Conservation (phyloP, 1,140 invertebrate genomes). For the Orussus abietinus region DNA sequence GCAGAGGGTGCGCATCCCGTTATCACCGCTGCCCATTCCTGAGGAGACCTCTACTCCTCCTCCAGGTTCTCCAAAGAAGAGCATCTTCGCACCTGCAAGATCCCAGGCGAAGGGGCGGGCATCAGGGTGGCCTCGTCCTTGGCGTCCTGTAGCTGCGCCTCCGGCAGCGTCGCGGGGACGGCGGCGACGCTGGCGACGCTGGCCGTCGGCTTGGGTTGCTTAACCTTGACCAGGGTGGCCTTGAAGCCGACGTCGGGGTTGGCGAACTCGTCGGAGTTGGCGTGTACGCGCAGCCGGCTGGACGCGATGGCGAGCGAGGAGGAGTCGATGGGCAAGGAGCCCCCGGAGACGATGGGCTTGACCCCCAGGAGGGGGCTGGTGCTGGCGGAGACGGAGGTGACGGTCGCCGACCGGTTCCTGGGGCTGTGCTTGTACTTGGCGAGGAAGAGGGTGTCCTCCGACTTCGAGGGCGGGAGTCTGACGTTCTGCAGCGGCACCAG, state of each 20-base stretch:
- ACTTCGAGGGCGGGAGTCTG: slow-evolving; percentile 68
- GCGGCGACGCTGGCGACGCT: slow-evolving; percentile 47
- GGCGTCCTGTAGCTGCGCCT: slow-evolving; percentile 31
- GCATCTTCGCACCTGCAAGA: slow-evolving; percentile 56
- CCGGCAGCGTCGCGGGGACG: slow-evolving; percentile 32
- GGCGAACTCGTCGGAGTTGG: slow-evolving; percentile 37
- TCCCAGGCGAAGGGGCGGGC: slow-evolving; percentile 55
- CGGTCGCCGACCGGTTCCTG: slow-evolving; percentile 53
- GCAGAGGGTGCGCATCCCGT: too few species aligned
- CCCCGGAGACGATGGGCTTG: slow-evolving; percentile 56
- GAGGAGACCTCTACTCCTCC: too few species aligned
- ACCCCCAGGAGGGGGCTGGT: slow-evolving; percentile 64
- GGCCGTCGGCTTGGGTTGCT: slow-evolving; percentile 38
- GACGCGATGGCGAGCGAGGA: slow-evolving; percentile 53
- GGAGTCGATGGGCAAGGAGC: slow-evolving; percentile 38
- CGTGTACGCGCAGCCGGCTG: slow-evolving; percentile 56
- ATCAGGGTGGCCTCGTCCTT: slow-evolving; percentile 43
- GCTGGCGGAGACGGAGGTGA: slow-evolving; percentile 61
- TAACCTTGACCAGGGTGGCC: slow-evolving; percentile 22
- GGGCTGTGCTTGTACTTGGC: slow-evolving; percentile 57
- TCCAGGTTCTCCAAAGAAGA: too few species aligned
- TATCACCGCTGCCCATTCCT: too few species aligned
- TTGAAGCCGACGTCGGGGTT: slow-evolving; percentile 27
- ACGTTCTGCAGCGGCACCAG: slow-evolving; percentile 29
- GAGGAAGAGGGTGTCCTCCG: slow-evolving; percentile 69